A percentile compares a stretch with the other conserved stretches of the same genome.
Conservation (phyloP, 2,113 vertebrate genomes). For the Pangasianodon hypophthalmus region DNA sequence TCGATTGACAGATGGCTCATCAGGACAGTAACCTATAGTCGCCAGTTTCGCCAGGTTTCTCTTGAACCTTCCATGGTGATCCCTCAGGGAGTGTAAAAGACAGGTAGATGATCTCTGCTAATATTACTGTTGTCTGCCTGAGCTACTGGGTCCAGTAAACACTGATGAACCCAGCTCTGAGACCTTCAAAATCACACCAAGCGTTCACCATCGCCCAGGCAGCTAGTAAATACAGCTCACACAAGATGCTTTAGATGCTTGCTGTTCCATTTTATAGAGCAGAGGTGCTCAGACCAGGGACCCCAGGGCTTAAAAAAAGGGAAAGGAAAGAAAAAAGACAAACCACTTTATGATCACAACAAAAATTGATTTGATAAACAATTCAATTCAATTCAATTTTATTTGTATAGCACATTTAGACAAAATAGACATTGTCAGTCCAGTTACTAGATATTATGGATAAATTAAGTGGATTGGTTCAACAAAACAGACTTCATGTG, state of each 20-base stretch:
- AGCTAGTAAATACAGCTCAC: neutral
- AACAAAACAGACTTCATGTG: too few relatives aligned
- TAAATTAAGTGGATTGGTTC: too few relatives aligned
- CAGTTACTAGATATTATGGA: neutral
- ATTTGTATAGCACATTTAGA: too few relatives aligned
- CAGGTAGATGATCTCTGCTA: constrained; percentile 45
- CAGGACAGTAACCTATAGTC: constrained; percentile 10
- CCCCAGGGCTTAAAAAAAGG: neutral
- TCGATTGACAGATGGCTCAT: constrained; percentile 31
- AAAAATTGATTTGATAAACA: neutral
- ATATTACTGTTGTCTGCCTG: constrained; percentile 47
- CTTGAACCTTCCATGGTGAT: constrained; percentile 17
- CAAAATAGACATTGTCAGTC: neutral
- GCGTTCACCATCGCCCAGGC: neutral
- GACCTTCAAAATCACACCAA: constrained; percentile 41
- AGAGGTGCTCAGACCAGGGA: neutral
- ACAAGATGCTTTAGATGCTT: neutral
- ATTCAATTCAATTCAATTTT: too few relatives aligned
- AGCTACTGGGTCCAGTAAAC: constrained; percentile 32
- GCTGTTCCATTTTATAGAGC: neutral
- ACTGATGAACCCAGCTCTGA: neutral
- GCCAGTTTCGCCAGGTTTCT: constrained; percentile 39
- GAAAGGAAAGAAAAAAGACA: neutral
- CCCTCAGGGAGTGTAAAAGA: constrained; percentile 45
- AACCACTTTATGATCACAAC: neutral